Evolutionary conservation across 2,113 vertebrate species (phyloP), one percentile per base, ranked within the genome.

Genomic region (Pterocles burchelli): DNA sequence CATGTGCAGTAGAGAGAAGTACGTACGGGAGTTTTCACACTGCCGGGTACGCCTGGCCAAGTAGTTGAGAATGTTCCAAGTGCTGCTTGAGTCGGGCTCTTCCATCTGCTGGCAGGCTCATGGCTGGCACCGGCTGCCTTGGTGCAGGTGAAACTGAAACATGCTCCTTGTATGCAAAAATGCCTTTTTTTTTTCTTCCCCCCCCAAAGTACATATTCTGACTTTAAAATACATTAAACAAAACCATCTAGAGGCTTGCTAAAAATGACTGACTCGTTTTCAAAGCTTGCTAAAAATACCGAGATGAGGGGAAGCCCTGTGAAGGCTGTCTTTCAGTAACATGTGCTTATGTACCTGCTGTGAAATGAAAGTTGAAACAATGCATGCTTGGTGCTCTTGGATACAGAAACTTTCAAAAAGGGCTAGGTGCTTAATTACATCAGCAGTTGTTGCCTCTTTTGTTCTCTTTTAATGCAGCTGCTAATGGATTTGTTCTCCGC

Each of bases 391-490:
- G 29, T 85, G 34, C 72, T 93, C 25, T 74, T 80, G 55, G 63
- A 67, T 90, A 46, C 6, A 9, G 61, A 86, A 93, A 91, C 67
- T 94, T 93, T 88, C 24, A 80, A 18, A 77, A 88, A 21, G 51
- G 71, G 43, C 73, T 93, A 70, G 75, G 59, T 92, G 55, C 26
- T 22, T 94, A 85, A 93, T 92, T 71, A 83, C 52, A 81, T 71
- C 75, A 63, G 63, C 55, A 72, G 78, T 86, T 91, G 91, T 91
- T 96, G 92, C 78, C 52, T 91, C 59, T 85, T 89, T 88, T 94
- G 74, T 96, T 96, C 67, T 41, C 43, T 87, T 79, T 83, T 94
- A 96, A 89, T 73, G 74, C 78, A 89, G 72, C 63, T 90, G 79
- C 89, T 96, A 97, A 96, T 95, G 88, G 93, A 93, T 91, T 88